Evolutionary conservation across 2,113 vertebrate species (phyloP).

Genomic region (Anarhynchus alexandrinus): DNA sequence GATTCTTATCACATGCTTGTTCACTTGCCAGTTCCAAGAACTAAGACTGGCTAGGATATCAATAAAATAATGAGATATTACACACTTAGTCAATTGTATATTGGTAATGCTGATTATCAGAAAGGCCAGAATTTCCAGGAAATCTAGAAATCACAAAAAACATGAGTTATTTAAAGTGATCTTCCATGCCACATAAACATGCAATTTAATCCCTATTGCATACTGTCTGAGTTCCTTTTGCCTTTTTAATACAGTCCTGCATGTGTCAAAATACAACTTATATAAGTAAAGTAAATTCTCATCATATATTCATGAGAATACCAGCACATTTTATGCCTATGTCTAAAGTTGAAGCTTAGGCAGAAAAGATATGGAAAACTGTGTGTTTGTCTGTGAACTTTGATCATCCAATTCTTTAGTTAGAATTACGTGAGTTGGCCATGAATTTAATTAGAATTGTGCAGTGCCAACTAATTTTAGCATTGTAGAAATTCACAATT

Average conservation of each 20-base stretch:
- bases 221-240: neutral
- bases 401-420: neutral
- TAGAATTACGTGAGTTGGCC: neutral
- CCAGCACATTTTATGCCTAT: neutral
- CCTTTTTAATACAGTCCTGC: neutral
- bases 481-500: neutral
- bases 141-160: neutral
- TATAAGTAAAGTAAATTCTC: neutral
- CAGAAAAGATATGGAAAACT: neutral
- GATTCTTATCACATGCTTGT: neutral
- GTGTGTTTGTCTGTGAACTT: neutral
- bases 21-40: neutral
- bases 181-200: neutral
- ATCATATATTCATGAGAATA: neutral
- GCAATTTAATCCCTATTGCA: neutral
- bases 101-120: neutral
- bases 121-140: neutral
- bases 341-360: neutral
- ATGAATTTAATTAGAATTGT: neutral
- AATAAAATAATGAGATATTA: neutral
- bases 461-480: neutral
- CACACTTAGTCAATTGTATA: neutral
- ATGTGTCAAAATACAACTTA: neutral
- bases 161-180: neutral
- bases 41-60: neutral